Conservation (phyloP, 2,797 vertebrate genomes). For the Geotrypetes seraphini region DNA sequence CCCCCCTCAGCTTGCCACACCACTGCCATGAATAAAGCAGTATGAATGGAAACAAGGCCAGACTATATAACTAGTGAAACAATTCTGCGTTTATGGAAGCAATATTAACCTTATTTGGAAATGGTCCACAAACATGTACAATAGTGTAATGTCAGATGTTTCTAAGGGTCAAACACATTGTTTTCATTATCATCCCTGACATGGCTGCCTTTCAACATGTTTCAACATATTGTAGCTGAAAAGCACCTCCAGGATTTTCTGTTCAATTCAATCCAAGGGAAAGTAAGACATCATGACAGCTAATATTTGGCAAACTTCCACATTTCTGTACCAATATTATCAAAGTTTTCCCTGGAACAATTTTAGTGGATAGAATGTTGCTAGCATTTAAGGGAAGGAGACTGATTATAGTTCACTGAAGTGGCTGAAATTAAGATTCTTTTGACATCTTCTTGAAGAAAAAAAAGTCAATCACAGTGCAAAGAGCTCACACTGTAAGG, state of each 20-base stretch:
- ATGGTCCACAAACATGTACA: too few species aligned
- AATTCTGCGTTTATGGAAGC: conserved; percentile 9
- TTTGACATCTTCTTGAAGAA: conserved; percentile 50
- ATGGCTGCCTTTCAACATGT: conserved; percentile 2
- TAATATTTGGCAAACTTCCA: conserved; percentile 36
- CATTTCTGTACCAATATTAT: conserved; percentile 46
- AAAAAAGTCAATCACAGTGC: conserved; percentile 39
- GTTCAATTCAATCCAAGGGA: conserved; percentile 1
- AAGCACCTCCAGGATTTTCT: conserved; percentile 32
- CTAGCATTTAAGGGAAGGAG: conserved; percentile 44
- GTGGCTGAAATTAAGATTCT: conserved; percentile 58
- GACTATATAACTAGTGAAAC: background rate
- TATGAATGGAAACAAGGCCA: conserved; percentile 6
- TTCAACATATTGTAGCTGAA: conserved; percentile 17
- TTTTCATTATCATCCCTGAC: conserved; percentile 17
- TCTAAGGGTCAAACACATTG: conserved; percentile 1
- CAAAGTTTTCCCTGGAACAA: conserved; percentile 55
- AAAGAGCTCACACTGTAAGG: conserved; percentile 48
- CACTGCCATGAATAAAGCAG: conserved; percentile 3
- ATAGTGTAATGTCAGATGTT: too few species aligned
- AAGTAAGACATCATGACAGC: conserved; percentile 14
- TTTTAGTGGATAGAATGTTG: conserved; percentile 35
- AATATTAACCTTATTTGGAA: conserved; percentile 14
- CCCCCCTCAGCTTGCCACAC: too few species aligned
- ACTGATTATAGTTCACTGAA: conserved; percentile 42